Evolutionary conservation across 2,888 invertebrate genomes (phyloP).

Genomic region (Choreutis nemorana): DNA sequence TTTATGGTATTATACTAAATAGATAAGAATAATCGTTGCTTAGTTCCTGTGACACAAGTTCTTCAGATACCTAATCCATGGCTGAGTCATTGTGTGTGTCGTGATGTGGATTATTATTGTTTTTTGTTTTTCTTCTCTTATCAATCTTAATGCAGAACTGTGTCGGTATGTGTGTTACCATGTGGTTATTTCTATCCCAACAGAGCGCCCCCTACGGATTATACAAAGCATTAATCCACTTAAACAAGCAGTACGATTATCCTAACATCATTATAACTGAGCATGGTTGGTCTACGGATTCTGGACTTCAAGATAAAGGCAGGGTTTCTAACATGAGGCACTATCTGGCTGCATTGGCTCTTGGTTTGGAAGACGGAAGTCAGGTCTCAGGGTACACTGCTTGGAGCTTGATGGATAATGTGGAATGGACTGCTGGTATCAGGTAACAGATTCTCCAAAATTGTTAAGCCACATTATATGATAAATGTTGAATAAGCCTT

Average conservation of each 20-base stretch:
- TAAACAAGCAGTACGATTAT: constrained; percentile 36
- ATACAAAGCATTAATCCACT: constrained; percentile 33
- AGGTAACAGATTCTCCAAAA: constrained; percentile 36
- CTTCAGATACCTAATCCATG: neutral
- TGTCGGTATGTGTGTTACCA: too few species aligned
- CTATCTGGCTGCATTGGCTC: constrained; percentile 48
- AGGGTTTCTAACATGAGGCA: constrained; percentile 39
- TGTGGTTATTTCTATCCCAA: too few species aligned
- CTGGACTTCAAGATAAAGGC: constrained; percentile 41
- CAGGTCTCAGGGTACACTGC: constrained; percentile 62
- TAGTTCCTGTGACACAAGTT: too few species aligned
- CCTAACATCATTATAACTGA: constrained; percentile 59
- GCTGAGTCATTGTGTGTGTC: too few species aligned
- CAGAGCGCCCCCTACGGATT: constrained; percentile 48
- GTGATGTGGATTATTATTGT: too few species aligned
- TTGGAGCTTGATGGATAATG: constrained; percentile 74
- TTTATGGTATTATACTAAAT: too few species aligned
- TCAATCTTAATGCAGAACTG: neutral
- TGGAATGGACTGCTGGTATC: constrained; percentile 70
- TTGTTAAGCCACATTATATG: too few species aligned
- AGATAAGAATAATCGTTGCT: too few species aligned
- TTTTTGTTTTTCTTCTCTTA: neutral
- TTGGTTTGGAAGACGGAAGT: constrained; percentile 58
- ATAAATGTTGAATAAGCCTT: too few species aligned
- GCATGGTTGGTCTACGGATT: constrained; percentile 63